A percentile compares a stretch with the other conserved stretches of the same genome.
Conservation (phyloP, 2,888 invertebrate genomes). For the Drosophila gaucha region DNA sequence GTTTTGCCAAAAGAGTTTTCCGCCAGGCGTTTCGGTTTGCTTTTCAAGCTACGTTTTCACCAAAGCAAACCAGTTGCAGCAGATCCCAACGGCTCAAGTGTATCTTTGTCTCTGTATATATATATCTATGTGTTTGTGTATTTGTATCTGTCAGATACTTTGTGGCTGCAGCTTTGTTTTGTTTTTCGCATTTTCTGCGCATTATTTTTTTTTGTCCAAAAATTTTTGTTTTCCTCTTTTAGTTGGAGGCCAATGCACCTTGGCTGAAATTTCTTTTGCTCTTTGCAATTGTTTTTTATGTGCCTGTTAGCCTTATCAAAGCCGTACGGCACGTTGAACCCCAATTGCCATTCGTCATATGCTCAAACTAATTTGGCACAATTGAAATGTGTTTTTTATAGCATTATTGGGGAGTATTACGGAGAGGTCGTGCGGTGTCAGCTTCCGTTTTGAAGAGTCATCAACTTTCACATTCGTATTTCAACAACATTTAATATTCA, state of each 20-base stretch:
- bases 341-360: constrained; percentile 40
- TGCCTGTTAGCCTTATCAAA: constrained; percentile 51
- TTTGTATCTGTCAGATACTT: constrained; percentile 41
- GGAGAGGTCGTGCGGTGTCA: constrained; percentile 6
- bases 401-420: not conserved
- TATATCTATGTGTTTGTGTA: not conserved
- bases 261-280: constrained; percentile 37
- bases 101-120: constrained; percentile 1
- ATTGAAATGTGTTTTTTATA: constrained; percentile 11
- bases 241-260: constrained; percentile 49
- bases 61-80: constrained; percentile 44
- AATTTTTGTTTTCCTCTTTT: constrained; percentile 36
- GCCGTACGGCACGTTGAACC: constrained; percentile 43
- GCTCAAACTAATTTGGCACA: constrained; percentile 39
- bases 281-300: constrained; percentile 13
- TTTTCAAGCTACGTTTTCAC: constrained; percentile 55
- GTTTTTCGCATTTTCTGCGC: constrained; percentile 49
- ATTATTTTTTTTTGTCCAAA: constrained; percentile 38
- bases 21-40: constrained; percentile 45
- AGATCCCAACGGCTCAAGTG: constrained; percentile 9
- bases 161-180: constrained; percentile 35
- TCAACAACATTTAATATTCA: constrained; percentile 19
- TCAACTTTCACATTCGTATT: constrained; percentile 45
- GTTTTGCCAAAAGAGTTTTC: constrained; percentile 59
- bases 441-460: constrained; percentile 42